Conservation (phyloP, 2,113 vertebrate species). For the Colaptes auratus region DNA sequence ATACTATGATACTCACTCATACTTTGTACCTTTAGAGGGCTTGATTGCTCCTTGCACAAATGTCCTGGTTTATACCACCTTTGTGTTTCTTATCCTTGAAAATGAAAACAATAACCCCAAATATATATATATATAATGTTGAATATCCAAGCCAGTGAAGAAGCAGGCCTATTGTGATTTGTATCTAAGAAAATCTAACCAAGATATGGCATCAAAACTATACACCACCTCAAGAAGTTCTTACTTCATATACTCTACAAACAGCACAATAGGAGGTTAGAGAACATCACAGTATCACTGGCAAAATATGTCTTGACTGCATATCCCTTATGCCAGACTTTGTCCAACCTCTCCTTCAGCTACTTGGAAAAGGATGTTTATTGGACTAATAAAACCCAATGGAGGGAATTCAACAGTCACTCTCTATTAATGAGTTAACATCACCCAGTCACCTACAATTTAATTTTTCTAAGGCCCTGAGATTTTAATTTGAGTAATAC, state of each 20-base stretch:
- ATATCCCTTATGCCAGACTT: neutral
- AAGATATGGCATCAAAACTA: neutral
- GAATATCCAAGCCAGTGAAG: neutral
- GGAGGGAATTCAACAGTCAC: constrained; percentile 1
- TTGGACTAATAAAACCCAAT: constrained; percentile 18
- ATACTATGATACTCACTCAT: too few species aligned
- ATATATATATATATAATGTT: too few species aligned
- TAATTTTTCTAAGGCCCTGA: constrained; percentile 50
- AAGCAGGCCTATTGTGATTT: neutral
- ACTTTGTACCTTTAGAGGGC: neutral
- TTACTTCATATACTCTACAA: neutral
- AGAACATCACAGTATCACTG: neutral
- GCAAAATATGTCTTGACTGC: neutral
- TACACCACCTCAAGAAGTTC: neutral
- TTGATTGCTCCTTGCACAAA: neutral
- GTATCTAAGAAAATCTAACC: neutral
- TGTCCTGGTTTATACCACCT: neutral
- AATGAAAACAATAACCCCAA: neutral
- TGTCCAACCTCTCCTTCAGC: neutral
- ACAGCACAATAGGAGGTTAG: neutral
- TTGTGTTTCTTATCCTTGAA: neutral
- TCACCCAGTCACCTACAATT: constrained; percentile 16
- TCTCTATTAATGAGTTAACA: constrained; percentile 17
- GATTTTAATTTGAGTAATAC: constrained; percentile 53
- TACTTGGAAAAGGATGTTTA: constrained; percentile 12